Evolutionary conservation across 1,140 invertebrate genomes (phyloP).

Genomic region (Drosophila varians): DNA sequence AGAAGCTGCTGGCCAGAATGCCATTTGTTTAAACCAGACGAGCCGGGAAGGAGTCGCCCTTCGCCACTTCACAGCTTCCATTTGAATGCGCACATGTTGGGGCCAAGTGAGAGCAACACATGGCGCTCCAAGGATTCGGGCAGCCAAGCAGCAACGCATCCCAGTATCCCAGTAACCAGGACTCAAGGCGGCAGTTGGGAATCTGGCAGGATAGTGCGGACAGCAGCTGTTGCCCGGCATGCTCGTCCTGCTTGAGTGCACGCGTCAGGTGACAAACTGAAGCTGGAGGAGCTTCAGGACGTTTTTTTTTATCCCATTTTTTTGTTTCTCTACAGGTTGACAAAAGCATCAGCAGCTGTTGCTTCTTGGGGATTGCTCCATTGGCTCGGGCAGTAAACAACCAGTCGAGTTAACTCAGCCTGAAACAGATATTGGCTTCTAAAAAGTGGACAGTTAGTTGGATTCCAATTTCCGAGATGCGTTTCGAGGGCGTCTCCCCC

Average conservation of each 20-base stretch:
- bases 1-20: conserved; percentile 67
- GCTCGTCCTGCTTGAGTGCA: conserved; percentile 57
- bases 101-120: conserved; percentile 68
- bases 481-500: too few relatives aligned
- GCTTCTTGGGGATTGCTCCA: conserved; percentile 48
- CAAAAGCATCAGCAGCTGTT: conserved; percentile 65
- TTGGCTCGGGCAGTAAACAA: conserved; percentile 40
- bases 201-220: conserved; percentile 25
- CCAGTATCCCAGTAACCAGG: conserved; percentile 2
- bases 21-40: conserved; percentile 72
- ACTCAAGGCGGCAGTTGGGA: conserved; percentile 2
- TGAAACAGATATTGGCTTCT: conserved; percentile 42
- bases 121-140: conserved; percentile 41
- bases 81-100: conserved; percentile 70
- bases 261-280: conserved; percentile 74
- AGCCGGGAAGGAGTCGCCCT: conserved; percentile 22
- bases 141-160: background rate
- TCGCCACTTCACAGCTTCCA: conserved; percentile 69
- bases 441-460: conserved; percentile 5
- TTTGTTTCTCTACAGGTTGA: conserved; percentile 26
- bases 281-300: conserved; percentile 16
- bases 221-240: conserved; percentile 61
- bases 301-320: too few relatives aligned
- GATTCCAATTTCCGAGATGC: background rate
- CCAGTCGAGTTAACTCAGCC: conserved; percentile 47